phyloP scores from a whole-genome alignment of 1,140 invertebrate genomes.

The Heliconius nattereri region DNA sequence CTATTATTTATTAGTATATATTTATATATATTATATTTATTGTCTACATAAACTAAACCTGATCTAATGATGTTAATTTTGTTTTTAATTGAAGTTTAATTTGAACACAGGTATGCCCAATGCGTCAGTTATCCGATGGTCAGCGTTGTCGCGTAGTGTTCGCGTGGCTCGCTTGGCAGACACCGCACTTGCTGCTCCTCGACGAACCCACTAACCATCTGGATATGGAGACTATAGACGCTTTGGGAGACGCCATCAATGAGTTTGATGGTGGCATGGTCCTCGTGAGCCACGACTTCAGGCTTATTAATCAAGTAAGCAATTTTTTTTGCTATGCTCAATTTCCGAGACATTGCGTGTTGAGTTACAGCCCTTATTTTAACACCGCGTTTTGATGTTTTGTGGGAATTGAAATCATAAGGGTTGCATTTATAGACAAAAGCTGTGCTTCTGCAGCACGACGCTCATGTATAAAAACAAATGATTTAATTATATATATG shows the following conservation, averaged over 20 bases:
- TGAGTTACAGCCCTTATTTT: too few relatives aligned
- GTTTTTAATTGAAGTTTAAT: neutral
- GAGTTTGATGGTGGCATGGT: constrained; percentile 99
- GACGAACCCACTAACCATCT: constrained; percentile 99
- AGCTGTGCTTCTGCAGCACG: too few relatives aligned
- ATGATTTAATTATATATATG: neutral
- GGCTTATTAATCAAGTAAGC: constrained; percentile 97
- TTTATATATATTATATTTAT: too few relatives aligned
- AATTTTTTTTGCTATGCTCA: neutral
- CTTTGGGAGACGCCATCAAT: constrained; percentile 98
- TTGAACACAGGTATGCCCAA: constrained; percentile 91
- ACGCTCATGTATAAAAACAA: too few relatives aligned
- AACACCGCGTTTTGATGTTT: too few relatives aligned
- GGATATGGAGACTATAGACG: constrained; percentile 99
- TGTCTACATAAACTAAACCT: too few relatives aligned
- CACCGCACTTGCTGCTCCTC: constrained; percentile 95
- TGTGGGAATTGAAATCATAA: too few relatives aligned
- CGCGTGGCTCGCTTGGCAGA: constrained; percentile 97
- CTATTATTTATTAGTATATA: too few relatives aligned
- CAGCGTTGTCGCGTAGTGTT: constrained; percentile 99
- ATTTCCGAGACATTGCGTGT: too few relatives aligned
- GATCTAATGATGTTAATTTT: too few relatives aligned
- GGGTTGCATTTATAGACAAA: too few relatives aligned
- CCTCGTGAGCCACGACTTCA: constrained; percentile 98
- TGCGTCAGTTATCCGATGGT: constrained; percentile 98